phyloP scores from a whole-genome alignment of 92 coral and sea anemone species.

The Zoanthus gigantus region DNA sequence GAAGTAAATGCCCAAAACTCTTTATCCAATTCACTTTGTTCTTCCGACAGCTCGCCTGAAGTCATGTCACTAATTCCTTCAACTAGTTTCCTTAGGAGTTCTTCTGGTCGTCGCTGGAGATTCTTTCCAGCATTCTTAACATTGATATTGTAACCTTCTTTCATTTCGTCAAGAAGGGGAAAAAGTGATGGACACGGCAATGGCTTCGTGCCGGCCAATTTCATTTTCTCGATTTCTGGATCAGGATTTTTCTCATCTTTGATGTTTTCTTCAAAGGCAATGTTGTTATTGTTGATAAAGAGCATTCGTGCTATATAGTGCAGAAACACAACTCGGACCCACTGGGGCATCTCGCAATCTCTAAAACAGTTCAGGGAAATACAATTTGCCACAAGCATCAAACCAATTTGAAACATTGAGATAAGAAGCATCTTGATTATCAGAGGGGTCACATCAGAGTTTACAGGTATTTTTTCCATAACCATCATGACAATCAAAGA shows the following conservation, averaged over 20 bases:
- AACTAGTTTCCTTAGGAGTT: conserved; percentile 42
- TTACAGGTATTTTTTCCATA: conserved; percentile 76
- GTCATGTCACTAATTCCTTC: conserved; percentile 79
- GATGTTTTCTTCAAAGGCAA: conserved; percentile 46
- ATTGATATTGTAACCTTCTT: conserved; percentile 9
- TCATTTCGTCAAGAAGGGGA: conserved; percentile 36
- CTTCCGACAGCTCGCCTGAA: conserved; percentile 27
- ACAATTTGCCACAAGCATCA: conserved; percentile 83
- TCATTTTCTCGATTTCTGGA: conserved; percentile 45
- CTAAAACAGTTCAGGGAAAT: conserved; percentile 77
- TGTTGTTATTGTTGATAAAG: conserved; percentile 77
- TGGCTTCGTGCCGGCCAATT: conserved; percentile 59
- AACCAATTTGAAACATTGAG: conserved; percentile 84
- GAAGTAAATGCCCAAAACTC: conserved; percentile 90
- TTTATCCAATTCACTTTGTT: conserved; percentile 56
- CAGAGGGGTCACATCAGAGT: conserved; percentile 88
- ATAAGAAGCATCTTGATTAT: conserved; percentile 80
- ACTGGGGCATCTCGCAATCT: conserved; percentile 76
- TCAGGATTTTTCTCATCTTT: conserved; percentile 36
- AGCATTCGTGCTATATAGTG: conserved; percentile 85
- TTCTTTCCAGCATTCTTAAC: conserved; percentile 47
- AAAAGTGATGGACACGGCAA: conserved; percentile 39
- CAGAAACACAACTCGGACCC: conserved; percentile 81
- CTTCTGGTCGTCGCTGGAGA: conserved; percentile 31
- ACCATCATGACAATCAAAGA: conserved; percentile 88